Base-by-base conservation (phyloP, 2,888 invertebrate species). In the Andrena dorsata region DNA sequence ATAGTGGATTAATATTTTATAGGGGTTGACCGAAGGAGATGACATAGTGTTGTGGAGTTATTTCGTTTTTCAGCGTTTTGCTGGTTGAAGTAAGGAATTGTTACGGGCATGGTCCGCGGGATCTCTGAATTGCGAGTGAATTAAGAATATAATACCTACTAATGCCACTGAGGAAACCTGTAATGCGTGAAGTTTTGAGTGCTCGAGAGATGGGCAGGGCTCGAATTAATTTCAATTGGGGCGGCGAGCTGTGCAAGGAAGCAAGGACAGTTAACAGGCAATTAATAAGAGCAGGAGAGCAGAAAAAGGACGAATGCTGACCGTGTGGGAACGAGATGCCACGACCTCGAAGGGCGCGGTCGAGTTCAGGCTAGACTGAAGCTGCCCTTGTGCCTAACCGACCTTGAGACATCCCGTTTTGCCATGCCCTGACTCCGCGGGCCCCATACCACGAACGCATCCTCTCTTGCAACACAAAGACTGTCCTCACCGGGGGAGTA, bases 311-410 rank as follows among this genome's bases (percentile, higher is more conserved):
- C 75, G 60, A 77, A 76, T 82, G 74, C 28, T 47, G 53, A 58
- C 84, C 76, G 88, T 80, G 86, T 86, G 88, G 88, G 90, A 90
- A 90, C 83, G 89, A 88, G 90, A 90, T 84, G 89, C 83, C 84
- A 84, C 86, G 90, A 92, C 89, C 90, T 91, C 91, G 92, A 92
- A 93, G 93, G 93, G 93, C 92, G 92, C 92, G 92, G 92, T 89
- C 87, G 88, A 88, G 89, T 90, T 91, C 86, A 90, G 92, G 86
- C 91, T 90, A 91, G 91, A 90, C 91, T 90, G 91, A 90, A 90
- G 90, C 90, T 92, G 92, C 93, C 92, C 93, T 93, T 93, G 92
- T 90, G 91, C 90, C 91, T 89, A 90, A 87, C 88, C 88, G 92
- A 90, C 93, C 93, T 93, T 93, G 93, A 93, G 92, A 93, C 92